Evolutionary conservation across 2,888 invertebrate genomes (phyloP).

Genomic region (Teinopalpus imperialis): DNA sequence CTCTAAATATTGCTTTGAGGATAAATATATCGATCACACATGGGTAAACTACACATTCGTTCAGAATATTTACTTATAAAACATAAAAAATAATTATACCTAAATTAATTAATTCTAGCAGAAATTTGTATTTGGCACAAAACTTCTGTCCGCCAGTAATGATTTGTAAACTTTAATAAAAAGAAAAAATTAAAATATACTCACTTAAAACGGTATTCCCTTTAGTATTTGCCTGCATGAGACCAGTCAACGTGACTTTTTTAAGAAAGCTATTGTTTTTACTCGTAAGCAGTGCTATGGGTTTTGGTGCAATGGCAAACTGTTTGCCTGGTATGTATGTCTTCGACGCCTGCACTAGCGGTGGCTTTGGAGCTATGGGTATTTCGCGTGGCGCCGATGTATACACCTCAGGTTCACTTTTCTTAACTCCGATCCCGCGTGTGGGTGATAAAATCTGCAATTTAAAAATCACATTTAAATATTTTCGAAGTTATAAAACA

Average conservation of each 20-base stretch:
- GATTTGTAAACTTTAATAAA: too few relatives aligned
- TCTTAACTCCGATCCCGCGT: conserved; percentile 34
- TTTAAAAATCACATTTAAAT: too few relatives aligned
- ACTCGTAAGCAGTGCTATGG: conserved; percentile 47
- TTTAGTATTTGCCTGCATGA: conserved; percentile 44
- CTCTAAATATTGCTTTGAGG: too few relatives aligned
- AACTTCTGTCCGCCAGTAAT: too few relatives aligned
- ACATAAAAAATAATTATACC: too few relatives aligned
- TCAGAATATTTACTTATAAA: too few relatives aligned
- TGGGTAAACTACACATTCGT: too few relatives aligned
- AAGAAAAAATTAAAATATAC: conserved; percentile 18
- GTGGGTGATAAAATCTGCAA: conserved; percentile 28
- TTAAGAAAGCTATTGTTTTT: conserved; percentile 41
- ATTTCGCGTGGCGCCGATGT: conserved; percentile 57
- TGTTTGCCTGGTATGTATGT: conserved; percentile 39
- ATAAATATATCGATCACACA: too few relatives aligned
- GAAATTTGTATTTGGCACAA: too few relatives aligned
- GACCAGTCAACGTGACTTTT: conserved; percentile 48
- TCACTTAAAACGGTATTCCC: conserved; percentile 57
- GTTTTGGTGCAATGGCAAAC: conserved; percentile 59
- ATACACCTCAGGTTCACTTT: conserved; percentile 37
- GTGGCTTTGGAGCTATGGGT: conserved; percentile 77
- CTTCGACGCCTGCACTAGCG: conserved; percentile 41
- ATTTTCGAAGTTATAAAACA: too few relatives aligned
- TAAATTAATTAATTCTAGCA: too few relatives aligned